Evolutionary conservation across 2,888 invertebrate species (phyloP).

Genomic region (Cantharis rufa): DNA sequence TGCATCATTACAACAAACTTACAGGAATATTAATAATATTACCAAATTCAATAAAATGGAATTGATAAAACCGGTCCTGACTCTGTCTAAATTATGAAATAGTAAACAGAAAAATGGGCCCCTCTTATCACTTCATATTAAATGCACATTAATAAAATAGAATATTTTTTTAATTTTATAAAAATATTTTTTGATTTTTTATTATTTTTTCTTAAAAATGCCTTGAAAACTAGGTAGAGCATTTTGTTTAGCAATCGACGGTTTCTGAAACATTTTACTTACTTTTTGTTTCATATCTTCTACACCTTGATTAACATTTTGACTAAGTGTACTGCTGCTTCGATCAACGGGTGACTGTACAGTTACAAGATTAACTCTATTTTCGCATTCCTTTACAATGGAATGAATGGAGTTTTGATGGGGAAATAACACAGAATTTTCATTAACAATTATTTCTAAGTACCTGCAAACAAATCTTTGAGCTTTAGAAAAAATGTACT

Average conservation of each 20-base stretch:
- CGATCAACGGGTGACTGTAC: slow-evolving; percentile 29
- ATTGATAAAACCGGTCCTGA: not conserved
- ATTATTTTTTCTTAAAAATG: slow-evolving; percentile 57
- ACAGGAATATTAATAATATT: not conserved
- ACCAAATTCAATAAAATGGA: not conserved
- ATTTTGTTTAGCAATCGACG: slow-evolving; percentile 51
- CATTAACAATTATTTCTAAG: slow-evolving; percentile 57
- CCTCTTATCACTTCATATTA: not conserved
- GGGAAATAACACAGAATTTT: slow-evolving; percentile 54
- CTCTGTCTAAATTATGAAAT: not conserved
- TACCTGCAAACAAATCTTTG: slow-evolving; percentile 44
- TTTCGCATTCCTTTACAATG: slow-evolving; percentile 61
- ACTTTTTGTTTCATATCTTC: slow-evolving; percentile 65
- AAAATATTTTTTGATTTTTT: not conserved
- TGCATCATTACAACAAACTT: not conserved
- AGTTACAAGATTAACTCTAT: slow-evolving; percentile 42
- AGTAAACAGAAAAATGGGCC: not conserved
- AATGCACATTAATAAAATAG: not conserved
- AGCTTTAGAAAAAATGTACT: not conserved
- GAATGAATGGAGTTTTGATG: slow-evolving; percentile 59
- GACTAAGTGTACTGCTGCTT: slow-evolving; percentile 41
- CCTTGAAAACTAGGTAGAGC: slow-evolving; percentile 54
- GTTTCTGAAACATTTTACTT: slow-evolving; percentile 61
- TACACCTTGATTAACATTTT: slow-evolving; percentile 59
- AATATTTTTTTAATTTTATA: not conserved